Evolutionary conservation across 1,140 invertebrate genomes (phyloP).

Genomic region (Penaeus chinensis): DNA sequence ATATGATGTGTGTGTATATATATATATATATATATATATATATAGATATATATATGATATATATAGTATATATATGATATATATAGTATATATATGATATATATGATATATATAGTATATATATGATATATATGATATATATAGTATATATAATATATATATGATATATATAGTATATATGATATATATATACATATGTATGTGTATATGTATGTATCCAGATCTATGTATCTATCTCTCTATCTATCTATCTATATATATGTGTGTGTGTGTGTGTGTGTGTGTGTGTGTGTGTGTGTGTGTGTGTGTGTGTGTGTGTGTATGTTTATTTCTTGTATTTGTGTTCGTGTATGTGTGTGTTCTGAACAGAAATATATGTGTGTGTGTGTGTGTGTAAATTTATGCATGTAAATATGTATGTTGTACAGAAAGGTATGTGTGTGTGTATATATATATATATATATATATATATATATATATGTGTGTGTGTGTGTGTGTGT

Average conservation of each 20-base stretch:
- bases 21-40: no score
- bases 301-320: neutral
- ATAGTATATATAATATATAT: no score
- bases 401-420: neutral
- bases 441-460: constrained; percentile 13
- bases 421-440: neutral
- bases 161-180: neutral
- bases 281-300: no score
- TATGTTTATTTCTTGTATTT: neutral
- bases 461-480: neutral
- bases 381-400: neutral
- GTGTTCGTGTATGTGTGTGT: neutral
- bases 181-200: neutral
- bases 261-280: neutral
- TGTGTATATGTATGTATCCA: neutral
- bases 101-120: no score
- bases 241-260: neutral
- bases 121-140: no score
- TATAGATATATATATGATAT: no score
- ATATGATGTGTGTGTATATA: no score
- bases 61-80: no score
- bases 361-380: no score
- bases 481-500: no score
- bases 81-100: no score
- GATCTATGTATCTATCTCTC: neutral